phyloP scores from a whole-genome alignment of 2,113 vertebrate genomes.

The Xiphophorus maculatus region DNA sequence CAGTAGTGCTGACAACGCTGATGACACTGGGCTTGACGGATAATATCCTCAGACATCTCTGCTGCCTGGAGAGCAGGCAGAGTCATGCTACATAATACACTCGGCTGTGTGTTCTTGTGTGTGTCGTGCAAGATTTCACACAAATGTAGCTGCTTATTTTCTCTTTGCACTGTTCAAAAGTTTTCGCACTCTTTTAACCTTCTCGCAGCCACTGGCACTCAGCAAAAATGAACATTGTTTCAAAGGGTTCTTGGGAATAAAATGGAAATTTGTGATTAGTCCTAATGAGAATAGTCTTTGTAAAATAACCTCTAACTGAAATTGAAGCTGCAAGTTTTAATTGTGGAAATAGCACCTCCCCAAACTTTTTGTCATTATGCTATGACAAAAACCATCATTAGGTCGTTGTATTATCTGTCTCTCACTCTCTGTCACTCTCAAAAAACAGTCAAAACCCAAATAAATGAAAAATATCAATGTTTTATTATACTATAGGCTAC shows the following conservation, averaged over 20 bases:
- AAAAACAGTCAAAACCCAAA: no score
- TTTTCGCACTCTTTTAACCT: neutral
- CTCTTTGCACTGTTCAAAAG: neutral
- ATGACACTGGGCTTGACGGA: constrained; percentile 33
- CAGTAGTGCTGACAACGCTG: neutral
- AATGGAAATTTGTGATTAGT: neutral
- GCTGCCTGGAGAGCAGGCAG: constrained; percentile 35
- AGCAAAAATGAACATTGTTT: neutral
- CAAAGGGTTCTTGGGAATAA: neutral
- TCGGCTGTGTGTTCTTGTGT: neutral
- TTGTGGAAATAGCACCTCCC: no score
- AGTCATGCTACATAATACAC: constrained; percentile 29
- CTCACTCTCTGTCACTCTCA: no score
- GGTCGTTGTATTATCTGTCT: no score
- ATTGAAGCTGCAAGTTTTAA: neutral
- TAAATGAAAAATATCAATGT: no score
- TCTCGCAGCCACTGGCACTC: neutral
- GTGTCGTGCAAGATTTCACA: constrained; percentile 20
- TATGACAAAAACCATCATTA: no score
- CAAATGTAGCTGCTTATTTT: neutral
- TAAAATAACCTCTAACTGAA: neutral
- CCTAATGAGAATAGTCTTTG: neutral
- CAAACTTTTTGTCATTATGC: no score
- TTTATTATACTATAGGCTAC: no score
- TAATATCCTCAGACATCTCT: constrained; percentile 60